Percentiles rank a stretch among this genome's conserved stretches.
These are phyloP conservation scores for Patagioenas fasciata DNA, from an alignment of 2,113 vertebrate species.

Conservation along the genomic window DNA sequence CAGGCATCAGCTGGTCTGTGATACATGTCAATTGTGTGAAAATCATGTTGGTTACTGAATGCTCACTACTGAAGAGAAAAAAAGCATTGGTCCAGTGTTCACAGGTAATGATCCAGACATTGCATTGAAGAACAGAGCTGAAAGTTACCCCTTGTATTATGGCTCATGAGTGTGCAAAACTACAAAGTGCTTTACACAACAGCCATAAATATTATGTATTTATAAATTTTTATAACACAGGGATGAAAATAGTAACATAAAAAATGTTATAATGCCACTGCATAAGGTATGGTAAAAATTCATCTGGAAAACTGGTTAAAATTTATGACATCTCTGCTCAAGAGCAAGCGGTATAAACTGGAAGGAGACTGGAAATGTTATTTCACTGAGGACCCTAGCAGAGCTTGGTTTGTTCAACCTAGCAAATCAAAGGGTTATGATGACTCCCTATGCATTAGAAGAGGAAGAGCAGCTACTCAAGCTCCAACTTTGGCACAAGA, in stretches of 20 bases:
- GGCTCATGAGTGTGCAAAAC: background rate
- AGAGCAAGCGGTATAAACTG: background rate
- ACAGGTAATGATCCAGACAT: background rate
- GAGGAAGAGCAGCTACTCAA: constrained; percentile 2
- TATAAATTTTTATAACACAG: background rate
- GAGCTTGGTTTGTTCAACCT: background rate
- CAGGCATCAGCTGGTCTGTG: background rate
- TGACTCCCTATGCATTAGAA: background rate
- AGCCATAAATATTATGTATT: background rate
- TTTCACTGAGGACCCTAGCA: background rate
- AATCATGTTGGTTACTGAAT: background rate
- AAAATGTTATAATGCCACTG: background rate
- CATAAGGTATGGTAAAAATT: background rate
- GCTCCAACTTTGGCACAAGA: constrained; percentile 15
- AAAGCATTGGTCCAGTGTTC: background rate
- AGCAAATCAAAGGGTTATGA: background rate
- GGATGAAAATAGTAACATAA: background rate
- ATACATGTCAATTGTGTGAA: background rate
- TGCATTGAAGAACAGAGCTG: background rate
- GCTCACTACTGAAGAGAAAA: background rate
- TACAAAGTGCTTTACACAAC: background rate
- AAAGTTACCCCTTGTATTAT: background rate
- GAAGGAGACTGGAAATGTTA: background rate
- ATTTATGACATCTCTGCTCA: background rate
- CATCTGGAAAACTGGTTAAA: background rate